Evolutionary conservation across 2,797 vertebrate genomes (phyloP).

Genomic region (Premnoplex brunnescens): DNA sequence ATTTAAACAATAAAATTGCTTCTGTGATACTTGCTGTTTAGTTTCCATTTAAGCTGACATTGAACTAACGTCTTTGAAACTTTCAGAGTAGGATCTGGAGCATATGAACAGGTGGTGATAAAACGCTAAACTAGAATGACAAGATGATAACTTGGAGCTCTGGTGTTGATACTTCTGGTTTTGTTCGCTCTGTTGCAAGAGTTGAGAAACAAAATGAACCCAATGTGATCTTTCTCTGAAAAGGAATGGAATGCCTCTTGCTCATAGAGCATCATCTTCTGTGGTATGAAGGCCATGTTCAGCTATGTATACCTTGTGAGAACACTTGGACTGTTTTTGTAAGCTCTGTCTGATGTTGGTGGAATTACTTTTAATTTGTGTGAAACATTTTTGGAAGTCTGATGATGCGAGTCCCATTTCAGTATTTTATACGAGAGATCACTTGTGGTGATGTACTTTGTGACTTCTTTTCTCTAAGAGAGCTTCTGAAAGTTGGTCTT

Average conservation of each 20-base stretch:
- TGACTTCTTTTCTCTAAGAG: background rate
- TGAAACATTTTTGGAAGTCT: background rate
- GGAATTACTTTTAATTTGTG: background rate
- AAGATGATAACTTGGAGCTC: background rate
- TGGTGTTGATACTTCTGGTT: background rate
- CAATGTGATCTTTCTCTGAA: background rate
- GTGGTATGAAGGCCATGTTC: background rate
- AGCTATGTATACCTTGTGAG: background rate
- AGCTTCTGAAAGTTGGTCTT: background rate
- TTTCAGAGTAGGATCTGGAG: conserved; percentile 87
- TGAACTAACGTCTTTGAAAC: background rate
- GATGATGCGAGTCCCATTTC: background rate
- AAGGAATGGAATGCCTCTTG: background rate
- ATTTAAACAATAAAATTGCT: background rate
- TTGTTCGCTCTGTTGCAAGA: conserved; percentile 4
- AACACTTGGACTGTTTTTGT: background rate
- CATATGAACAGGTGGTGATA: conserved; percentile 96
- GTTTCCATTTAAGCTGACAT: background rate
- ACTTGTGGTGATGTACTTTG: background rate
- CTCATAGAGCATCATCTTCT: background rate
- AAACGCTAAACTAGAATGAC: conserved; percentile 82
- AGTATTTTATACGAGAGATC: background rate
- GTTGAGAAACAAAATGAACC: background rate
- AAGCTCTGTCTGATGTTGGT: background rate
- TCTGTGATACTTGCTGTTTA: background rate